Conservation (phyloP, 1,140 invertebrate genomes). For the Melanaphis sacchari region DNA sequence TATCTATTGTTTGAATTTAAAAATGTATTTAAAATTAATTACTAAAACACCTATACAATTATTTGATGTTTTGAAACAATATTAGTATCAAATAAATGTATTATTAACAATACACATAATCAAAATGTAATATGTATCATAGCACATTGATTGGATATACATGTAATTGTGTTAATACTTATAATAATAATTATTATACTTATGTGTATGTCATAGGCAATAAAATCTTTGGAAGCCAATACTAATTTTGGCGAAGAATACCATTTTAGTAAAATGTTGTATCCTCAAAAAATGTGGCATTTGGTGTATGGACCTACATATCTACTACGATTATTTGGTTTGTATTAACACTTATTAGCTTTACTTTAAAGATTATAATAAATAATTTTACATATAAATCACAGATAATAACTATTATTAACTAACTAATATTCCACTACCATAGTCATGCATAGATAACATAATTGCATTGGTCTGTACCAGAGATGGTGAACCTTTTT, state of each 20-base stretch:
- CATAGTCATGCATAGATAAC: no score
- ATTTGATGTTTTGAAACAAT: neutral
- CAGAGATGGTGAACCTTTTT: no score
- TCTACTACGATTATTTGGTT: slow-evolving; percentile 26
- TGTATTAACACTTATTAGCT: neutral
- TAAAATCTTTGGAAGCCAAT: neutral
- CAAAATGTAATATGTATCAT: no score
- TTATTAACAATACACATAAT: neutral
- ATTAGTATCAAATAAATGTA: neutral
- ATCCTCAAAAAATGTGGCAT: slow-evolving; percentile 25
- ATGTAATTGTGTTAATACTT: neutral
- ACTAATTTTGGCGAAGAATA: no score
- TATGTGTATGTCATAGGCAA: neutral
- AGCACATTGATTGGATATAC: neutral
- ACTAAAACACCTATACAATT: neutral
- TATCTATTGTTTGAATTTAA: no score
- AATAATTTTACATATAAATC: neutral
- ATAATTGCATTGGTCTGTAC: no score
- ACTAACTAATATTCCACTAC: neutral
- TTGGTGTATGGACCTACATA: slow-evolving; percentile 21
- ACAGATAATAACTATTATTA: neutral
- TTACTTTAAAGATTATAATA: neutral
- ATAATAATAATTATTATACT: neutral
- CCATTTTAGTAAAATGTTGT: neutral
- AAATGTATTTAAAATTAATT: no score